Evolutionary conservation across 2,888 invertebrate genomes (phyloP), one percentile per base, ranked within the genome.

Genomic region (Catocala nupta): DNA sequence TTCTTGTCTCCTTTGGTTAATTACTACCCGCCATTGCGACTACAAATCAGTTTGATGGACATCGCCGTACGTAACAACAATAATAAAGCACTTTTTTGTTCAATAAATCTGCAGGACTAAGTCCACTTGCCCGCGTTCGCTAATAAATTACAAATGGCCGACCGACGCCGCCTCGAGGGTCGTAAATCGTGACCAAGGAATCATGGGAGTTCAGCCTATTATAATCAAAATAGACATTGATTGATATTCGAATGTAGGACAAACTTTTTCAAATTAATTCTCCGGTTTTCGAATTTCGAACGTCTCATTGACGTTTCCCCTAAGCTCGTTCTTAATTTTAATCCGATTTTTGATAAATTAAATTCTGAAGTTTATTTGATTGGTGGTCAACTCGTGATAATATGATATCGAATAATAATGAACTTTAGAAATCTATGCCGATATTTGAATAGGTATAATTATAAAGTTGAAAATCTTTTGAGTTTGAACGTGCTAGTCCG

Each of bases 121-220:
- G 55, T 65, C 53, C 62, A 71, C 65, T 75, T 73, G 68, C 49
- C 66, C 70, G 67, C 61, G 65, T 58, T 62, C 66, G 59, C 55
- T 60, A 73, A 67, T 78, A 78, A 79, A 80, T 80, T 80, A 48
- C 62, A 78, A 78, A 81, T 78, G 75, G 75, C 77, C 50, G 25
- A 25, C 25, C 25, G 25, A 25, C 25, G 70, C 57, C 62, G 59
- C 56, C 63, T 59, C 58, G 63, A 62, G 50, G 60, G 6, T 74
- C 72, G 64, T 75, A 76, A 79, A 77, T 71, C 42, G 59, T 52
- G 61, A 59, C 71, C 68, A 70, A 71, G 73, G 69, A 76, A 77
- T 69, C 65, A 77, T 70, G 59, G 51, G 54, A 65, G 13, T 71
- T 67, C 60, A 70, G 68, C 67, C 68, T 59, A 68, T 55, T 55